phyloP scores from a whole-genome alignment of 2,888 invertebrate genomes.

The Cacoxenus indagator region DNA sequence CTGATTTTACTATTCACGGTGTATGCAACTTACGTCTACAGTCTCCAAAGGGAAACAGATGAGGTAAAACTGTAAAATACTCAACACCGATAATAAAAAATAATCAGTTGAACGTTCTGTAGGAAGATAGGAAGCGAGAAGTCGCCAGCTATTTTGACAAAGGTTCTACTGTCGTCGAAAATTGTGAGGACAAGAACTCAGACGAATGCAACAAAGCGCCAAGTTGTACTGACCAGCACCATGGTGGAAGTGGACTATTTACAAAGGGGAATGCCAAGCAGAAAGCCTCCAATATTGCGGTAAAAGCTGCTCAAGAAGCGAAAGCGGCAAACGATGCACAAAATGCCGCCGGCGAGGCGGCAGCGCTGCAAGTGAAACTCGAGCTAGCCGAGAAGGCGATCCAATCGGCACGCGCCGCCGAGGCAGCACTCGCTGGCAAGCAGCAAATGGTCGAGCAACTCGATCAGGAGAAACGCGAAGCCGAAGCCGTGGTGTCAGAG shows the following conservation, averaged over 20 bases:
- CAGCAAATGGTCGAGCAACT: constrained; percentile 78
- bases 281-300: constrained; percentile 77
- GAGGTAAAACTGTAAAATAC: too few relatives aligned
- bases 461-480: constrained; percentile 78
- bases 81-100: too few relatives aligned
- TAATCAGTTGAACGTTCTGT: too few relatives aligned
- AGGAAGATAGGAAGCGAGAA: too few relatives aligned
- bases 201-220: too few relatives aligned
- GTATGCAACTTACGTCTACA: too few relatives aligned
- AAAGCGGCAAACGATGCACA: constrained; percentile 79
- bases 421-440: constrained; percentile 78
- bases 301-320: constrained; percentile 80
- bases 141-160: too few relatives aligned
- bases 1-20: too few relatives aligned
- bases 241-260: neutral
- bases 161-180: too few relatives aligned
- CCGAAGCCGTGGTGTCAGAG: constrained; percentile 75
- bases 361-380: constrained; percentile 80
- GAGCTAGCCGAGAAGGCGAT: constrained; percentile 79
- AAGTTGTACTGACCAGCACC: too few relatives aligned
- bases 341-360: constrained; percentile 79
- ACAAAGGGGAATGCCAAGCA: constrained; percentile 49
- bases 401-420: constrained; percentile 79
- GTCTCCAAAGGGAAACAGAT: too few relatives aligned
- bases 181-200: too few relatives aligned